Evolutionary conservation across 1,140 invertebrate genomes (phyloP).

Genomic region (Nasonia vitripennis): DNA sequence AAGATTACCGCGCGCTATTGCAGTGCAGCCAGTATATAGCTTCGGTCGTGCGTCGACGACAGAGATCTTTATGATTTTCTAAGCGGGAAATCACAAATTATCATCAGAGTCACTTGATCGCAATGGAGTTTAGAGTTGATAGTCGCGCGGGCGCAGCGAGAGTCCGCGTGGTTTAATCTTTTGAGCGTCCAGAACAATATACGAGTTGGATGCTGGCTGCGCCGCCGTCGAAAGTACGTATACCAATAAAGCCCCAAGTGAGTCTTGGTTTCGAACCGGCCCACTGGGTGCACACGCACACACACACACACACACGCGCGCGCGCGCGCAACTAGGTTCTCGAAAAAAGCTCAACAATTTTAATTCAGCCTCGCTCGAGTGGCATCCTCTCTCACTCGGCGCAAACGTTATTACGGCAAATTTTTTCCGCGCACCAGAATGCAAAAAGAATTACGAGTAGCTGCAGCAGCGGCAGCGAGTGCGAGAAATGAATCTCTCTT

Average conservation of each 20-base stretch:
- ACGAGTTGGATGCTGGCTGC: background rate
- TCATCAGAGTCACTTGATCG: conserved; percentile 26
- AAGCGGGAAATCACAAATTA: conserved; percentile 44
- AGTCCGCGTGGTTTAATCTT: conserved; percentile 10
- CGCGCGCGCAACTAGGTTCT: background rate
- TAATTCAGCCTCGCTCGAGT: too few relatives aligned
- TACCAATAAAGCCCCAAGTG: background rate
- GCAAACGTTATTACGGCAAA: too few relatives aligned
- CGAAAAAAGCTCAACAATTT: background rate
- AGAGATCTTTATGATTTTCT: conserved; percentile 21
- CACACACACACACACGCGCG: background rate
- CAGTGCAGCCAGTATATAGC: background rate
- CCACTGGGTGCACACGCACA: background rate
- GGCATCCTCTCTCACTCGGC: too few relatives aligned
- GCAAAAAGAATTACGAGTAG: background rate
- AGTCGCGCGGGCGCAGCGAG: background rate
- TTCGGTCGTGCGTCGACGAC: background rate
- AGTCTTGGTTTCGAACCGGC: background rate
- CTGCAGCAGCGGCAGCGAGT: background rate
- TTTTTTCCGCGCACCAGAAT: background rate
- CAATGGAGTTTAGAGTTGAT: background rate
- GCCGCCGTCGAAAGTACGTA: background rate
- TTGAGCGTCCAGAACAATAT: conserved; percentile 14
- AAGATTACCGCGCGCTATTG: background rate
- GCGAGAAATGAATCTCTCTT: background rate